Conservation (phyloP, 2,797 vertebrate genomes). For the Schizopygopsis malacanthus region DNA sequence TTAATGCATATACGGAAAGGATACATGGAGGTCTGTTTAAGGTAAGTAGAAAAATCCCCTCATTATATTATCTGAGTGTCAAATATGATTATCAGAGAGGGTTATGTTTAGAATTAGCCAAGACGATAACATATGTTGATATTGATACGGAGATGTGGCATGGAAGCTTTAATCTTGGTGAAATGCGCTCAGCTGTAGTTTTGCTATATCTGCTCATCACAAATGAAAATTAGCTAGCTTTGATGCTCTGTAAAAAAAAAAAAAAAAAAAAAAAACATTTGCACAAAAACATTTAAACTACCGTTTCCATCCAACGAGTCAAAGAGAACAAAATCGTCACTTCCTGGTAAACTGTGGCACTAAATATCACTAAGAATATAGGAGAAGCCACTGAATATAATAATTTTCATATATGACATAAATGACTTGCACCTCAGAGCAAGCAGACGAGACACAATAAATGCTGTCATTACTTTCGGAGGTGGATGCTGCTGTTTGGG, state of each 20-base stretch:
- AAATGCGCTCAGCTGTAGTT: constrained; percentile 42
- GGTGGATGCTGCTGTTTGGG: too few relatives aligned
- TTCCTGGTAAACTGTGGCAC: too few relatives aligned
- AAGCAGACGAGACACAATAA: too few relatives aligned
- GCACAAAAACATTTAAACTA: not conserved
- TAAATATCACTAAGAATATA: too few relatives aligned
- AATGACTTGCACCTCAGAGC: too few relatives aligned
- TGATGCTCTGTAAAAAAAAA: constrained; percentile 22
- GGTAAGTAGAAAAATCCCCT: not conserved
- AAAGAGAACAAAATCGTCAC: too few relatives aligned
- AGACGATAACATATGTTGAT: not conserved
- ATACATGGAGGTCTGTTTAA: not conserved
- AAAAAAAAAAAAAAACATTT: constrained; percentile 31
- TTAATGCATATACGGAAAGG: not conserved
- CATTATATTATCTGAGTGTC: not conserved
- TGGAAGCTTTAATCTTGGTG: constrained; percentile 35
- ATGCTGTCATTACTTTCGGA: too few relatives aligned
- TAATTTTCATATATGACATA: too few relatives aligned
- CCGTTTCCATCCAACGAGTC: too few relatives aligned
- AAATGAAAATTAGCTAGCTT: constrained; percentile 38
- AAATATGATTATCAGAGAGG: constrained; percentile 5
- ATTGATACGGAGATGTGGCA: not conserved
- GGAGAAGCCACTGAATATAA: too few relatives aligned
- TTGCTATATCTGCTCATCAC: constrained; percentile 24
- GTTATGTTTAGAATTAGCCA: not conserved